phyloP scores from a whole-genome alignment of 2,797 vertebrate genomes.

The Threskiornis aethiopicus region DNA sequence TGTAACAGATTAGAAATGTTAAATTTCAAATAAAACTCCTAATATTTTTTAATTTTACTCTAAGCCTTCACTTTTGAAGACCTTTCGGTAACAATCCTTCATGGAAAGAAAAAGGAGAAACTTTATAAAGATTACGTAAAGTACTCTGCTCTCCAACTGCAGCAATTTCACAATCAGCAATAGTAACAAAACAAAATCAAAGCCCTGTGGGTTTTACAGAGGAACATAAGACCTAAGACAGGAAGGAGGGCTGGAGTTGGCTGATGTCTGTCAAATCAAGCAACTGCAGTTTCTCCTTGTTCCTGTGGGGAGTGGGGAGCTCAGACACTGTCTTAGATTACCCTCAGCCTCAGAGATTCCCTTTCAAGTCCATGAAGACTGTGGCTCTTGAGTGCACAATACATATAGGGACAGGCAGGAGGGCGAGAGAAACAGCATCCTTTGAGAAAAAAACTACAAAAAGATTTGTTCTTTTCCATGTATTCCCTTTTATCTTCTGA shows the following conservation, averaged over 20 bases:
- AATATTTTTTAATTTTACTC: neutral
- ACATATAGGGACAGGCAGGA: neutral
- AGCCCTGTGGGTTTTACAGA: neutral
- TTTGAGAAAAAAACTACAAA: neutral
- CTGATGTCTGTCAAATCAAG: neutral
- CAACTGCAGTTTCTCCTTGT: neutral
- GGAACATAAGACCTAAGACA: neutral
- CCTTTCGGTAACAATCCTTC: neutral
- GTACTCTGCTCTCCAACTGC: neutral
- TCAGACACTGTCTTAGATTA: neutral
- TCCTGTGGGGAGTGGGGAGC: neutral
- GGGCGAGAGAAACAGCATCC: neutral
- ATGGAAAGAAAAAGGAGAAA: neutral
- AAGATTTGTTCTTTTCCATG: neutral
- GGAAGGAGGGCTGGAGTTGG: neutral
- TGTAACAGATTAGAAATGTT: neutral
- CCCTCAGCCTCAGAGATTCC: neutral
- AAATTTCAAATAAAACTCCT: neutral
- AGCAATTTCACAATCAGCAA: neutral
- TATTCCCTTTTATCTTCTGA: neutral
- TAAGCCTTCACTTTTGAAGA: neutral
- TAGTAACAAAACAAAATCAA: neutral
- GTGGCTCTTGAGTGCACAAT: neutral
- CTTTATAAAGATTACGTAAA: neutral
- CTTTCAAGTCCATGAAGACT: neutral